Percentiles rank a stretch among this genome's conserved stretches.
Conservation (phyloP, 2,113 vertebrate species). For the Neotoma lepida region DNA sequence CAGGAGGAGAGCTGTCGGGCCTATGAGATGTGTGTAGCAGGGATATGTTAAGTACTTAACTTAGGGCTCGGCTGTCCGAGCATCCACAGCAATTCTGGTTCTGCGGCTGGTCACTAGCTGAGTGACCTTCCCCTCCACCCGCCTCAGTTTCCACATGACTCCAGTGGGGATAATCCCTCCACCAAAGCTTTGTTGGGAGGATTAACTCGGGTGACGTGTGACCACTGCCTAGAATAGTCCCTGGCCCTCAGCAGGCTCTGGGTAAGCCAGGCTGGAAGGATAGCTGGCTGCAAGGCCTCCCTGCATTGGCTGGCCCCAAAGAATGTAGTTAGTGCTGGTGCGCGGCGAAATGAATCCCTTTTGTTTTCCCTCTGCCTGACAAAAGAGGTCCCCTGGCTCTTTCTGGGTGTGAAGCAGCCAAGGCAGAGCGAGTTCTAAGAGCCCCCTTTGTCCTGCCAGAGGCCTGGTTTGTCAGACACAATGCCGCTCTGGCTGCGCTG, state of each 20-base stretch:
- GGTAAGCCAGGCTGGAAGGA: background rate
- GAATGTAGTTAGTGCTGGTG: background rate
- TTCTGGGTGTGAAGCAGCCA: conserved; percentile 67
- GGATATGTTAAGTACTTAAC: background rate
- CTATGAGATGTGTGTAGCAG: background rate
- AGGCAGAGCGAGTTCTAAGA: conserved; percentile 65
- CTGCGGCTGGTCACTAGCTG: background rate
- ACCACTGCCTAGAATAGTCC: conserved; percentile 45
- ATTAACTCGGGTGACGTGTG: conserved; percentile 1
- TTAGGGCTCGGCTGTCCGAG: background rate
- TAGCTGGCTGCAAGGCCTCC: background rate
- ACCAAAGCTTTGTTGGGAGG: conserved; percentile 28
- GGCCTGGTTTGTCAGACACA: conserved; percentile 77
- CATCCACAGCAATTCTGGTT: background rate
- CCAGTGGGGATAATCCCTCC: background rate
- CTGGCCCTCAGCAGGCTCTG: background rate
- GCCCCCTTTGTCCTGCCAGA: conserved; percentile 71
- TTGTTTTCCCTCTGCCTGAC: conserved; percentile 56
- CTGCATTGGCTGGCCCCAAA: conserved; percentile 25
- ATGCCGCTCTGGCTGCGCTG: conserved; percentile 61
- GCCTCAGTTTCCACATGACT: conserved; percentile 37
- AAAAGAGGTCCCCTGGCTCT: conserved; percentile 75
- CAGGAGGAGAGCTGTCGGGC: background rate
- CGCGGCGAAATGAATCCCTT: conserved; percentile 57
- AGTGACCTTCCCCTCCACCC: background rate